Evolutionary conservation across 2,113 vertebrate species (phyloP).

Genomic region (Isichthys henryi): DNA sequence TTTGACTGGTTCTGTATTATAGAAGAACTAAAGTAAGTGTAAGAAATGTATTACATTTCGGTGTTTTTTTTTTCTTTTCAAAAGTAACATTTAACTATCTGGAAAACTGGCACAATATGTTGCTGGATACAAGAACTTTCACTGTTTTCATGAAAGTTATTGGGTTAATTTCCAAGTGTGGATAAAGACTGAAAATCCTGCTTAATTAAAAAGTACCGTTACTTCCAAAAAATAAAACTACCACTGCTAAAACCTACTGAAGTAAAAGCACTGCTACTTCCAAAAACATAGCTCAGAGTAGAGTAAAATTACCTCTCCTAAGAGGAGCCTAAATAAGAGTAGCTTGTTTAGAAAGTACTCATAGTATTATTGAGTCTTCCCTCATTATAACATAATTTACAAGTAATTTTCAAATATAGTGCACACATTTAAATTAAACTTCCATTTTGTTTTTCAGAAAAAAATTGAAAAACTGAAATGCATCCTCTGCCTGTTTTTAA

Average conservation of each 20-base stretch:
- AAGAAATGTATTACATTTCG: not conserved
- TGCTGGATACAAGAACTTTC: not conserved
- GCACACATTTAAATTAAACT: not conserved
- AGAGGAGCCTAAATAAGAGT: too few species aligned
- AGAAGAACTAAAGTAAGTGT: not conserved
- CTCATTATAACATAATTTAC: not conserved
- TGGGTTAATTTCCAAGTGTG: not conserved
- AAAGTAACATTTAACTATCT: not conserved
- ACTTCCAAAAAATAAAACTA: not conserved
- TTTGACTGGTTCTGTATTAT: not conserved
- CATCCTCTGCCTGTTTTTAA: not conserved
- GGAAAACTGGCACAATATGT: not conserved
- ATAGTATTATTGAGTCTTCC: not conserved
- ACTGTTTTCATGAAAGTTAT: not conserved
- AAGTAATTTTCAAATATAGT: not conserved
- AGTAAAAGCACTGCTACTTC: not conserved
- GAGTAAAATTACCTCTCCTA: not conserved
- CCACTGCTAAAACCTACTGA: not conserved
- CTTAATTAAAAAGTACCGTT: not conserved
- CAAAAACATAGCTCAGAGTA: not conserved
- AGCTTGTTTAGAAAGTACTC: not conserved
- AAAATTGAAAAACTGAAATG: not conserved
- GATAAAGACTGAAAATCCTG: not conserved
- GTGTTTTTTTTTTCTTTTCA: not conserved
- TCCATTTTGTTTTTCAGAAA: not conserved